These are phyloP conservation scores for Argyrosomus regius DNA, from an alignment of 2,797 vertebrate genomes.

Conservation along the genomic window DNA sequence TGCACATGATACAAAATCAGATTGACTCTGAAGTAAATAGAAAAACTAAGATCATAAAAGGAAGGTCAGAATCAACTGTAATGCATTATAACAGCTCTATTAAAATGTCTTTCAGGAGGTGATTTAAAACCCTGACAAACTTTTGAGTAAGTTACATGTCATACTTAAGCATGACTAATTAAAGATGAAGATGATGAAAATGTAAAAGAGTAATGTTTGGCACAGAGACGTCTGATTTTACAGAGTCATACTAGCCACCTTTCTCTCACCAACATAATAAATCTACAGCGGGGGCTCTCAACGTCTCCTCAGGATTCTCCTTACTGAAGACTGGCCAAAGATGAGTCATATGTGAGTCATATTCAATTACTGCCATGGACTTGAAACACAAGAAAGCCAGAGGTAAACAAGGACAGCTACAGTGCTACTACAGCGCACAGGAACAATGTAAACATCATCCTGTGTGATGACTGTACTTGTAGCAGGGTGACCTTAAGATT, in stretches of 20 bases:
- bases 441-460: neutral
- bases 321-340: slow-evolving; percentile 12
- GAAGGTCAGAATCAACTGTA: neutral
- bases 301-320: slow-evolving; percentile 26
- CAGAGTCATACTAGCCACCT: slow-evolving; percentile 21
- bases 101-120: neutral
- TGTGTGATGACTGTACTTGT: neutral
- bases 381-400: slow-evolving; percentile 6
- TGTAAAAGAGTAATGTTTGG: neutral
- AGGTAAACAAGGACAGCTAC: slow-evolving; percentile 1
- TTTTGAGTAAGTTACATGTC: neutral
- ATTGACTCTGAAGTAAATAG: neutral
- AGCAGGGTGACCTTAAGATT: neutral
- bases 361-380: slow-evolving; percentile 33
- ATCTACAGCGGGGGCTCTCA: slow-evolving; percentile 25
- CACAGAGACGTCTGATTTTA: slow-evolving; percentile 19
- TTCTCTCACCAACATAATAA: slow-evolving; percentile 31
- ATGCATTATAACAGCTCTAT: slow-evolving; percentile 5
- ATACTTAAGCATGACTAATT: slow-evolving; percentile 22
- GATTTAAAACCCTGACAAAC: slow-evolving; percentile 7
- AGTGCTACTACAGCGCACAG: neutral
- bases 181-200: neutral
- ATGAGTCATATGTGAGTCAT: slow-evolving; percentile 34
- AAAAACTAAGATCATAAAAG: neutral
- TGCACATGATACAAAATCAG: neutral